Evolutionary conservation across 2,113 vertebrate genomes (phyloP), one percentile per base, ranked within the genome.

Genomic region (Perca flavescens): DNA sequence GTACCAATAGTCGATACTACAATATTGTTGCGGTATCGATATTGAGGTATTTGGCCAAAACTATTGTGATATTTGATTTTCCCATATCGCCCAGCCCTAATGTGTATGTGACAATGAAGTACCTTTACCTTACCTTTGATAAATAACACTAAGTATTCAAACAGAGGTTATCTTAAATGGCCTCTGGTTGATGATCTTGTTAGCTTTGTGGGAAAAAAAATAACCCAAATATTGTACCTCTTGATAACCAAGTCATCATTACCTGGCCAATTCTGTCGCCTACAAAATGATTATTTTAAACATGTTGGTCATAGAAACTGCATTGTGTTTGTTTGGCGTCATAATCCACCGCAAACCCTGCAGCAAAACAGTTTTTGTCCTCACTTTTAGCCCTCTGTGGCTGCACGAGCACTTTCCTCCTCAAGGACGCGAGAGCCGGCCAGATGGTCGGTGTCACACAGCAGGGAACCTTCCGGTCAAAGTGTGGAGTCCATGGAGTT

Each of bases 391-490:
- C 40, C 49, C 36, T 74, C 46, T 46, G 50, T 21, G 63, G 73
- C 31, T 8, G 62, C 46, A 21, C 17, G 9, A 66, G 25, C 43
- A 15, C 28, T 1, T 49, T 66, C 1, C 6, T 46, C 57, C 40
- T 78, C 80, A 83, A 83, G 77, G 80, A 86, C 87, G 16, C 28
- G 56, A 3, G 11, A 57, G 54, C 68, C 3, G 49, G 31, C 61
- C 87, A 89, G 81, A 89, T 71, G 70, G 81, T 14, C 1, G 68
- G 47, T 63, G 80, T 79, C 77, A 64, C 80, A 52, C 53, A 28
- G 49, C 58, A 60, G 9, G 11, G 43, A 74, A 83, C 62, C 34
- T 49, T 61, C 78, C 40, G 47, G 12, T 67, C 7, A 36, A 68
- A 60, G 13, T 49, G 73, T 57, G 16, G 58, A 74, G 68, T 72